A percentile compares a stretch with the other conserved stretches of the same genome.
Conservation (phyloP, 2,113 vertebrate species). For the Struthio camelus region DNA sequence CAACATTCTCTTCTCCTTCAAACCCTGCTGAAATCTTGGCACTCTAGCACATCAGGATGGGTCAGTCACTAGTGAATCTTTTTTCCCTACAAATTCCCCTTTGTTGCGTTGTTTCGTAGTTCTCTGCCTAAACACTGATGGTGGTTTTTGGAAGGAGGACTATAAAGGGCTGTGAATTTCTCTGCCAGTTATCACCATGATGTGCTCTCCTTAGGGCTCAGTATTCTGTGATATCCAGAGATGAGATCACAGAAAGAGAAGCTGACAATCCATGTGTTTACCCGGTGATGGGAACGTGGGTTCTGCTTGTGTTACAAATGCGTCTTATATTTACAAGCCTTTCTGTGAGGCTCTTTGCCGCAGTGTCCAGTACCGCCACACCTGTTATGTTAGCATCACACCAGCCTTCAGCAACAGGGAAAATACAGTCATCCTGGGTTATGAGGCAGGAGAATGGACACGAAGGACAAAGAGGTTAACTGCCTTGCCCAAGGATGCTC, state of each 20-base stretch:
- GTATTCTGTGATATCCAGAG: neutral
- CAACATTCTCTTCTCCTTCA: neutral
- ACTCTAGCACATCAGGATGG: neutral
- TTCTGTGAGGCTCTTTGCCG: neutral
- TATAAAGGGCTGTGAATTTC: neutral
- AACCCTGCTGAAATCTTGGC: neutral
- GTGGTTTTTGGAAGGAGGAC: neutral
- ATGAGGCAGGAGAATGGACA: neutral
- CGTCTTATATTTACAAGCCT: neutral
- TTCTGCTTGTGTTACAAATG: constrained; percentile 1
- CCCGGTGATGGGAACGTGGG: constrained; percentile 1
- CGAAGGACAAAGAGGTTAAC: neutral
- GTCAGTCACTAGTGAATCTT: neutral
- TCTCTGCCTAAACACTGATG: neutral
- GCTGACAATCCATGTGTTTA: constrained; percentile 17
- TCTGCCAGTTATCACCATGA: neutral
- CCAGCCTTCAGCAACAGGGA: neutral
- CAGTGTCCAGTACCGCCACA: neutral
- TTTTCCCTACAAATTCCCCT: neutral
- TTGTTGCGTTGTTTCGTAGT: neutral
- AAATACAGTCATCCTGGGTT: neutral
- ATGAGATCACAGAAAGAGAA: constrained; percentile 22
- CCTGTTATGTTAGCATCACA: neutral
- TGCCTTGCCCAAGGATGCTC: neutral
- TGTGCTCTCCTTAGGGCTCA: constrained; percentile 7